Evolutionary conservation across 2,797 vertebrate species (phyloP), one percentile per base, ranked within the genome.

Genomic region (Clarias laeviceps): DNA sequence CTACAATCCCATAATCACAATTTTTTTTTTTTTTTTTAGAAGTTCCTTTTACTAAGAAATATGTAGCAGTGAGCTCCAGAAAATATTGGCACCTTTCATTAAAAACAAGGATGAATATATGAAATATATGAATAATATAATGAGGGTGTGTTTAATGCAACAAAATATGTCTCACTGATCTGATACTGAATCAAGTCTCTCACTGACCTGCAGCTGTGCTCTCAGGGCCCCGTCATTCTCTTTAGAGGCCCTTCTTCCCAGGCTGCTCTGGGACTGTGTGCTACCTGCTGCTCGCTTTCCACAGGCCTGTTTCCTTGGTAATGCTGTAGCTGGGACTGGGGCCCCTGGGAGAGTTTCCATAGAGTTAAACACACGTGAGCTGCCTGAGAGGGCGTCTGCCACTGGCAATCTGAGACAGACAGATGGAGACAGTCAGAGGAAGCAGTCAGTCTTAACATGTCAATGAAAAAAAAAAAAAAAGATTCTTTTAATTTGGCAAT

Each of bases 171-270:
- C 73, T 29, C 54, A 61, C 32, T 37, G 18, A 54, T 54, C 29
- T 56, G 22, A 11, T 73, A 40, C 29, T 5, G 5, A 15, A 15
- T 50, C 0, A 32, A 7, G 14, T 77, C 3, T 54, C 20, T 17
- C 27, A 83, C 94, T 88, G 86, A 97, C 97, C 94, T 96, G 94
- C 66, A 85, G 85, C 8, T 83, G 89, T 0, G 69, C 81, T 40
- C 88, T 85, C 0, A 84, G 84, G 12, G 69, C 79, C 40, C 50
- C 90, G 12, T 0, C 15, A 9, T 86, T 90, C 54, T 84, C 77
- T 89, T 94, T 96, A 74, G 1, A 80, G 8, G 85, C 84, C n/a
- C 34, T 88, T 70, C 0, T 90, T 83, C 92, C 89, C 0, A 94
- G 81, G 86, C 94, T 94, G 88, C 82, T 90, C 74, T 40, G 87